Percentiles rank a stretch among this genome's conserved stretches.
These are phyloP conservation scores for Scolopax bukidnonensis DNA, from an alignment of 2,797 vertebrate genomes.

Conservation along the genomic window DNA sequence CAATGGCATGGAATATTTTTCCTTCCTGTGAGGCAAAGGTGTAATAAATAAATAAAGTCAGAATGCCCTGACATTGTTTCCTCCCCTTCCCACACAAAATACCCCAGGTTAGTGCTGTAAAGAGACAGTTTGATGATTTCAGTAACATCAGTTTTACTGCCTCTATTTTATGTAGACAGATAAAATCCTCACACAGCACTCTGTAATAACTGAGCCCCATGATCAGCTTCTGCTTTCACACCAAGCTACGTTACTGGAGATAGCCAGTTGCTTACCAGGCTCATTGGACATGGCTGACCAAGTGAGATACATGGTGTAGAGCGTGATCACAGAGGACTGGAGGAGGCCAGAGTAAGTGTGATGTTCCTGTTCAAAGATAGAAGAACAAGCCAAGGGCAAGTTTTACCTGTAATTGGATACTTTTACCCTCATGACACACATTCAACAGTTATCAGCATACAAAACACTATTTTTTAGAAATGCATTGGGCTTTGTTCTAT, in stretches of 20 bases:
- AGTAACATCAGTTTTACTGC: background rate
- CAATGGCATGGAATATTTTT: background rate
- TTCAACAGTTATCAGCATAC: background rate
- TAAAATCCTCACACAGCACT: background rate
- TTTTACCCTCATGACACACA: background rate
- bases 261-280: constrained; percentile 83
- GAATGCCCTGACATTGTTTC: background rate
- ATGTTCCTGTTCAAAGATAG: constrained; percentile 79
- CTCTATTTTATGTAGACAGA: background rate
- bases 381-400: background rate
- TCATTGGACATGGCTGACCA: constrained; percentile 95
- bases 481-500: background rate
- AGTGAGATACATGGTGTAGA: constrained; percentile 93
- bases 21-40: background rate
- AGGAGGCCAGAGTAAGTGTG: constrained; percentile 90
- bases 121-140: background rate
- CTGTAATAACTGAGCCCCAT: background rate
- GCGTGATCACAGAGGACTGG: constrained; percentile 91
- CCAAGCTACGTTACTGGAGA: background rate
- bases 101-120: background rate
- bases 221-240: background rate
- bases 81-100: background rate
- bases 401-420: background rate
- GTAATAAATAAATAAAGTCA: background rate
- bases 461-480: background rate